Base-by-base conservation (phyloP, 2,888 invertebrate genomes). In the Fabriciana adippe region DNA sequence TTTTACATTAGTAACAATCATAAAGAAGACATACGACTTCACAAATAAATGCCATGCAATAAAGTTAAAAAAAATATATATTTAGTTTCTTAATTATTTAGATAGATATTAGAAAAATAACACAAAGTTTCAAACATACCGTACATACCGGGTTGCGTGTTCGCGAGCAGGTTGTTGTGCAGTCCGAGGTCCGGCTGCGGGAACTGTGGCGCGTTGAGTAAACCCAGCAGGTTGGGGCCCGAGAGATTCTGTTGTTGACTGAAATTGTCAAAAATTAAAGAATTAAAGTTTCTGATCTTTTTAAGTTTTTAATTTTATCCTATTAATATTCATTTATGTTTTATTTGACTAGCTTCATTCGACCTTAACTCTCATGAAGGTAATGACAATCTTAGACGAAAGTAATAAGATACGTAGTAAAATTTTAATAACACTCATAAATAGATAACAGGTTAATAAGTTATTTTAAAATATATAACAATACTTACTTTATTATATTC, bases 211-310 rank as follows among this genome's bases (percentile, higher is more conserved):
- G 86, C 88, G 78, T 90, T 91, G 5, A 92, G 84, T 4, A 92
- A 79, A 0, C 92, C 92, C 35, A 92, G 83, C 2, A 92, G 84
- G 68, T 91, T 90, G 13, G 90, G 90, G 0, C 92, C 92, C 0
- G 89, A 86, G 47, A 91, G 81, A 72, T 88, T 91, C 75, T 92
- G 92, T 73, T 92, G 92, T 72, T 92, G 92, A 70, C 92, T 92
- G 85, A 14, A 41, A 41, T 41, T 41, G 2, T 8, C 35, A 41
- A 41, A 35, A 41, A 11, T 11, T 41, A 2, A 41, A 6, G 35
- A 8, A 8, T 35, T 8, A 21, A 21, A 21, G 21, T 21, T 21
- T n/a, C n/a, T n/a, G n/a, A n/a, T n/a, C n/a, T n/a, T n/a, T n/a
- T n/a, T n/a, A n/a, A 18, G 18, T 18, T 18, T 18, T 18, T 2